A percentile compares a stretch with the other conserved stretches of the same genome.
phyloP scores from a whole-genome alignment of 1,140 invertebrate genomes.

The Lepidotrigona ventralis region DNA sequence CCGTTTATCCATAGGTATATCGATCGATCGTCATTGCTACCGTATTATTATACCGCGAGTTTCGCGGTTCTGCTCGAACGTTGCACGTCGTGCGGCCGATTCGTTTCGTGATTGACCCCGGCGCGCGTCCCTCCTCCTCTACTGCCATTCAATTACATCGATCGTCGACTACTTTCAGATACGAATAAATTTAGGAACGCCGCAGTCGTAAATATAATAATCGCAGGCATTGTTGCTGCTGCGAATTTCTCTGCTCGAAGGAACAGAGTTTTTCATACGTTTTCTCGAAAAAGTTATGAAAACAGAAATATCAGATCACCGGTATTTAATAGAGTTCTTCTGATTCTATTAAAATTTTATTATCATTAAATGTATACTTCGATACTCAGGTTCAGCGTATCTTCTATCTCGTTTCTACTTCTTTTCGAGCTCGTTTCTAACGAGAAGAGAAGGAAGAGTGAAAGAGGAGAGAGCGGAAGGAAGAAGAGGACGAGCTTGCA shows the following conservation, averaged over 20 bases:
- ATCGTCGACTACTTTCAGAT: neutral
- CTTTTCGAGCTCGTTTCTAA: neutral
- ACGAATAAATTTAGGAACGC: neutral
- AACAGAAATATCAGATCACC: too few species aligned
- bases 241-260: neutral
- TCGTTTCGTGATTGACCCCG: neutral
- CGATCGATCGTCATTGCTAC: neutral
- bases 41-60: too few species aligned
- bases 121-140: neutral
- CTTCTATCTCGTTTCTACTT: neutral
- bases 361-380: too few species aligned
- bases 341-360: neutral
- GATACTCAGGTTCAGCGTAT: too few species aligned
- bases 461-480: neutral
- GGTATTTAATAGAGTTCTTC: neutral
- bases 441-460: neutral
- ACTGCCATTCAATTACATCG: neutral
- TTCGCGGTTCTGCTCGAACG: too few species aligned
- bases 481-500: neutral
- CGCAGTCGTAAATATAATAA: neutral
- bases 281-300: neutral
- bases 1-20: neutral
- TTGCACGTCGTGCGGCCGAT: neutral
- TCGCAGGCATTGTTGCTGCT: neutral
- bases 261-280: neutral